These are phyloP conservation scores for Mormyrus iriodes DNA, from an alignment of 2,113 vertebrate species.

Conservation along the genomic window DNA sequence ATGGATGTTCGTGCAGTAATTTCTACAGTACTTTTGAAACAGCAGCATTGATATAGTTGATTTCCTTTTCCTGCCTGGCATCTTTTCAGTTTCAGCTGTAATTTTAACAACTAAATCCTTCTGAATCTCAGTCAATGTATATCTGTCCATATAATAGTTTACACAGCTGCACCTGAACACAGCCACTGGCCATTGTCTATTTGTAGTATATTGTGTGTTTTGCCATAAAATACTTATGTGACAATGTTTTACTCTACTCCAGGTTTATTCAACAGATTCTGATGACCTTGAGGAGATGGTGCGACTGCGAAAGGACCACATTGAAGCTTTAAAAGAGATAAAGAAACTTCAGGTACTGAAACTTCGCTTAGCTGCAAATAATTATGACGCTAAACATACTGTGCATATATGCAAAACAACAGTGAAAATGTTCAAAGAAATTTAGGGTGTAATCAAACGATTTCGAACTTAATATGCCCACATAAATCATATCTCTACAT, in stretches of 20 bases:
- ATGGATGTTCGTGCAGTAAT: not conserved
- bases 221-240: not conserved
- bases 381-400: not conserved
- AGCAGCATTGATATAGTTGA: not conserved
- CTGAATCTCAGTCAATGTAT: no score
- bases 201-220: no score
- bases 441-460: not conserved
- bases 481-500: not conserved
- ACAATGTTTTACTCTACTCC: constrained; percentile 19
- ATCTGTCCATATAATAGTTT: no score
- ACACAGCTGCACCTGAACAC: no score
- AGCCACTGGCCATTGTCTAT: no score
- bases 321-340: constrained; percentile 73
- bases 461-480: not conserved
- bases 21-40: not conserved
- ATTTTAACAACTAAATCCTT: no score
- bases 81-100: no score
- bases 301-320: constrained; percentile 69
- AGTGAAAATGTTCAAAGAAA: not conserved
- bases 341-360: constrained; percentile 77
- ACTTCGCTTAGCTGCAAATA: not conserved
- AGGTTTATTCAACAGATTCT: constrained; percentile 62
- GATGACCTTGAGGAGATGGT: constrained; percentile 70
- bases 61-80: not conserved
- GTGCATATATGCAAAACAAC: not conserved